A percentile compares a stretch with the other conserved stretches of the same genome.
These are phyloP conservation scores for Mellilla xanthometata DNA, from an alignment of 2,888 invertebrate genomes.

Conservation along the genomic window DNA sequence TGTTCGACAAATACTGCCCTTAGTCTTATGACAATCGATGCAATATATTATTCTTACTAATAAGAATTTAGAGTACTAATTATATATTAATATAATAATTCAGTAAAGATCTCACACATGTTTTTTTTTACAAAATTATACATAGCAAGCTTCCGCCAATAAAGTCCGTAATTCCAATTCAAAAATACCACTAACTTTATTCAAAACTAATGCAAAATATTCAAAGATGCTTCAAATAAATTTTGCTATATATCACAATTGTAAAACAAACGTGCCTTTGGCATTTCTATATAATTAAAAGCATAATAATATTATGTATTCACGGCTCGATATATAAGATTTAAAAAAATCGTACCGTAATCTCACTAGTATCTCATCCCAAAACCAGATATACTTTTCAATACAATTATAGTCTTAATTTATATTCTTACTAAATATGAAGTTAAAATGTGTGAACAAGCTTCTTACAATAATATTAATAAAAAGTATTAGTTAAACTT, in stretches of 20 bases:
- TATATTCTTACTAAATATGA: constrained; percentile 76
- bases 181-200: constrained; percentile 7
- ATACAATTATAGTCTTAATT: constrained; percentile 57
- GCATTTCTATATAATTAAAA: constrained; percentile 45
- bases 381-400: constrained; percentile 48
- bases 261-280: constrained; percentile 67
- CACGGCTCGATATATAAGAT: constrained; percentile 49
- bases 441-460: constrained; percentile 83
- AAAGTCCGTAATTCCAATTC: no score
- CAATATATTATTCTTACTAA: background rate
- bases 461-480: constrained; percentile 79
- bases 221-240: constrained; percentile 29
- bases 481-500: constrained; percentile 81
- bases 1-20: background rate
- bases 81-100: no score
- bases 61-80: no score
- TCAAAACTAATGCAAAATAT: constrained; percentile 26
- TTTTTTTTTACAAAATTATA: no score
- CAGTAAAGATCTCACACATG: no score
- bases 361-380: constrained; percentile 61
- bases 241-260: constrained; percentile 58
- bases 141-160: no score
- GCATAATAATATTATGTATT: constrained; percentile 30
- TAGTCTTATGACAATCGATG: background rate
- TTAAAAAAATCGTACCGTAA: constrained; percentile 46